These are phyloP conservation scores for Calidris pugnax DNA, from an alignment of 2,113 vertebrate genomes.

Conservation along the genomic window DNA sequence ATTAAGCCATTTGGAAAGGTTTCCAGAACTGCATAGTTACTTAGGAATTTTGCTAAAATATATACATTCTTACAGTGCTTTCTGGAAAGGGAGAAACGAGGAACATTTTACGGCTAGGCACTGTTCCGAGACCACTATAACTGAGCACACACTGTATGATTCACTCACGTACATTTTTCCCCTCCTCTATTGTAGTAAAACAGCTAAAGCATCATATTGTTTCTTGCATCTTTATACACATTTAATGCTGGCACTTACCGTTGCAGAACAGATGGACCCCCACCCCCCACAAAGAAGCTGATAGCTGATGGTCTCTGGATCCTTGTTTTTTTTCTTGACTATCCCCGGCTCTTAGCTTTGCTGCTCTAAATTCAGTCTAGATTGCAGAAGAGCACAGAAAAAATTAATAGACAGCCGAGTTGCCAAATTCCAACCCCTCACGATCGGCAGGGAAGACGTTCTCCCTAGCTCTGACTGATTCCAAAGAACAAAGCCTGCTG, in stretches of 20 bases:
- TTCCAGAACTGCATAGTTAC: neutral
- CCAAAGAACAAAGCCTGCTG: constrained; percentile 72
- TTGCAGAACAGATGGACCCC: neutral
- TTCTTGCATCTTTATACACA: neutral
- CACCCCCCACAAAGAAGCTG: neutral
- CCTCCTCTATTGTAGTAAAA: neutral
- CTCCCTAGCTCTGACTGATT: constrained; percentile 27
- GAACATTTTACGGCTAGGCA: neutral
- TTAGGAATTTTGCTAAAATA: neutral
- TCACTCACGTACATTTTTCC: neutral
- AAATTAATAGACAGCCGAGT: neutral
- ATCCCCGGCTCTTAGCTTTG: neutral
- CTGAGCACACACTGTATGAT: neutral
- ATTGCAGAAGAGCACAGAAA: neutral
- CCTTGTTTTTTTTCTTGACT: neutral
- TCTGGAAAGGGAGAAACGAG: neutral
- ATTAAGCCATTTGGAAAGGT: neutral
- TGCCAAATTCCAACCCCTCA: constrained; percentile 39
- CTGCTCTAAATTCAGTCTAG: constrained; percentile 8
- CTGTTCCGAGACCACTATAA: neutral
- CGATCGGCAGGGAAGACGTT: constrained; percentile 17
- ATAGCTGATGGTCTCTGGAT: neutral
- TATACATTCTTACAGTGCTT: neutral
- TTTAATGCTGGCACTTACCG: constrained; percentile 68
- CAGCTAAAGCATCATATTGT: neutral